A percentile compares a stretch with the other conserved stretches of the same genome.
These are phyloP conservation scores for Thymelicus sylvestris DNA, from an alignment of 2,888 invertebrate genomes.

Conservation along the genomic window DNA sequence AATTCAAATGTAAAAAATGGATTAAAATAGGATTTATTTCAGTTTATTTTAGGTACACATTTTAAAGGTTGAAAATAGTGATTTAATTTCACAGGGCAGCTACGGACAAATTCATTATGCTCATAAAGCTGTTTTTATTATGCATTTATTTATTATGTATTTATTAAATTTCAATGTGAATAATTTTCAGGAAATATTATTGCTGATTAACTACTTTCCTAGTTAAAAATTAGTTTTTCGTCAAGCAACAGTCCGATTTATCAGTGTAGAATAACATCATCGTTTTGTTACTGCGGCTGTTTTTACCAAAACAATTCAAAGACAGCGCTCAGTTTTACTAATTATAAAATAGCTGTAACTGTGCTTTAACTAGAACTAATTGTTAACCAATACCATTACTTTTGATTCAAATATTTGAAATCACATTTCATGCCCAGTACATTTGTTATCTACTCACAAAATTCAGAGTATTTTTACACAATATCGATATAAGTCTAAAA, in stretches of 20 bases:
- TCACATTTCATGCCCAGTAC: conserved; percentile 72
- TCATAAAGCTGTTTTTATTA: conserved; percentile 48
- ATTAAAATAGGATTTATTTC: conserved; percentile 39
- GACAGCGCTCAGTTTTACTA: conserved; percentile 22
- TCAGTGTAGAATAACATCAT: conserved; percentile 34
- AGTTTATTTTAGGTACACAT: conserved; percentile 44
- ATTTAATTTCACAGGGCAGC: conserved; percentile 45
- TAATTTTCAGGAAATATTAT: conserved; percentile 41
- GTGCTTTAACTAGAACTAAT: conserved; percentile 56
- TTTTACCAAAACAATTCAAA: conserved; percentile 3
- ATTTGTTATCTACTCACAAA: conserved; percentile 73
- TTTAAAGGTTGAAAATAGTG: conserved; percentile 44
- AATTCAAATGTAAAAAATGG: conserved; percentile 33
- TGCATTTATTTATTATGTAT: conserved; percentile 44
- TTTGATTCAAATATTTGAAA: conserved; percentile 55
- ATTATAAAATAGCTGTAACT: conserved; percentile 36
- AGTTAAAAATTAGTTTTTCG: conserved; percentile 56
- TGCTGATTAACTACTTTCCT: conserved; percentile 41
- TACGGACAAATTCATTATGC: conserved; percentile 45
- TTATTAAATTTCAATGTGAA: conserved; percentile 42
- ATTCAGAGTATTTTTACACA: conserved; percentile 77
- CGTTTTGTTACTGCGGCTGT: not conserved
- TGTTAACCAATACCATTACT: conserved; percentile 48
- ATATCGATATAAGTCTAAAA: conserved; percentile 74
- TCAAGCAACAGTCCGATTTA: conserved; percentile 47